Evolutionary conservation across 2,113 vertebrate species (phyloP).

Genomic region (Hyaena hyaena): DNA sequence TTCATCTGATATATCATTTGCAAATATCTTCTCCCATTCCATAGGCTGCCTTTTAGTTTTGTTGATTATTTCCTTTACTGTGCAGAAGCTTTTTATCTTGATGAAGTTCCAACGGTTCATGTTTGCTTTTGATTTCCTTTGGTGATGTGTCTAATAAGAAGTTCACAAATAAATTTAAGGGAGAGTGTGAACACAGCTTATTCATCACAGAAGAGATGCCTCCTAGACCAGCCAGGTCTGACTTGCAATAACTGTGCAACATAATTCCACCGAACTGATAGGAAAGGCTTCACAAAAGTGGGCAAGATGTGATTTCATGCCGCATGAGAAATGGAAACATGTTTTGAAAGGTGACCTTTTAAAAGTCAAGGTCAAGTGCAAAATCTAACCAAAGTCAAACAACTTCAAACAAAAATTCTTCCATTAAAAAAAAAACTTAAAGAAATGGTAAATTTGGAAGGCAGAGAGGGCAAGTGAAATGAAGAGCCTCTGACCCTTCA

Average conservation of each 20-base stretch:
- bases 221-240: constrained; percentile 63
- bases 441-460: background rate
- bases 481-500: background rate
- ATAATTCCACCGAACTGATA: constrained; percentile 58
- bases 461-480: background rate
- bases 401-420: constrained; percentile 54
- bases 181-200: constrained; percentile 67
- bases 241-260: constrained; percentile 70
- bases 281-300: background rate
- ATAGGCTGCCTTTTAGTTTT: too few relatives aligned
- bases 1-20: too few relatives aligned
- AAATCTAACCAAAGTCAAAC: constrained; percentile 65
- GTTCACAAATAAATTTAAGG: constrained; percentile 84
- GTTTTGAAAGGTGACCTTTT: constrained; percentile 69
- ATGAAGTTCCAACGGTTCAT: too few relatives aligned
- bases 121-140: too few relatives aligned
- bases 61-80: too few relatives aligned
- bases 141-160: too few relatives aligned
- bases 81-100: too few relatives aligned
- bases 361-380: constrained; percentile 80
- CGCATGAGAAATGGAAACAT: constrained; percentile 42
- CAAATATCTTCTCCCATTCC: too few relatives aligned
- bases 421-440: background rate
- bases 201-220: constrained; percentile 47
- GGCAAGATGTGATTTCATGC: background rate